These are phyloP conservation scores for Pygocentrus nattereri DNA, from an alignment of 2,797 vertebrate genomes.

Conservation along the genomic window DNA sequence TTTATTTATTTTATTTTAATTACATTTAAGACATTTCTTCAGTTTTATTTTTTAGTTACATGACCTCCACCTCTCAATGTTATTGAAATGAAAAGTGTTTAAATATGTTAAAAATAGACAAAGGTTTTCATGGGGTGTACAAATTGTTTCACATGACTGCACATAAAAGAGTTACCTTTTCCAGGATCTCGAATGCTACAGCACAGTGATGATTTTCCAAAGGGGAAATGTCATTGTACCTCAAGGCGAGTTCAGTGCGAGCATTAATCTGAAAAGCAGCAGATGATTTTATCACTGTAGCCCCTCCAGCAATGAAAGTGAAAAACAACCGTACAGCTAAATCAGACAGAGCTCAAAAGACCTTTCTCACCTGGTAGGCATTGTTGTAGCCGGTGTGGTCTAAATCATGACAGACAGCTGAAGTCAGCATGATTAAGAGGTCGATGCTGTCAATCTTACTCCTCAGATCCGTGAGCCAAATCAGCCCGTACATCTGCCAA, in stretches of 20 bases:
- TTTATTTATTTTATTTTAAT: too few species aligned
- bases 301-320: not conserved
- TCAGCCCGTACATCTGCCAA: slow-evolving; percentile 84
- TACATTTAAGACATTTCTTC: too few species aligned
- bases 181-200: slow-evolving; percentile 82
- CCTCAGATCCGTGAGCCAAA: slow-evolving; percentile 83
- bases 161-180: slow-evolving; percentile 70
- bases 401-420: slow-evolving; percentile 83
- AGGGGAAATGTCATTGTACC: slow-evolving; percentile 85
- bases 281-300: slow-evolving; percentile 8
- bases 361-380: slow-evolving; percentile 77
- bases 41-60: too few species aligned
- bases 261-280: slow-evolving; percentile 80
- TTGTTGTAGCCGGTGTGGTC: slow-evolving; percentile 87
- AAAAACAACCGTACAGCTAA: too few species aligned
- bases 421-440: slow-evolving; percentile 83
- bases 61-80: too few species aligned
- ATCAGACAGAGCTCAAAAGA: not conserved
- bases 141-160: too few species aligned
- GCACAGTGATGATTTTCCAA: slow-evolving; percentile 86
- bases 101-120: too few species aligned
- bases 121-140: too few species aligned
- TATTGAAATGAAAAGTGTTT: too few species aligned
- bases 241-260: slow-evolving; percentile 80
- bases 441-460: slow-evolving; percentile 78